A percentile compares a stretch with the other conserved stretches of the same genome.
Conservation (phyloP, 2,113 vertebrate species). For the Oxyruncus cristatus region DNA sequence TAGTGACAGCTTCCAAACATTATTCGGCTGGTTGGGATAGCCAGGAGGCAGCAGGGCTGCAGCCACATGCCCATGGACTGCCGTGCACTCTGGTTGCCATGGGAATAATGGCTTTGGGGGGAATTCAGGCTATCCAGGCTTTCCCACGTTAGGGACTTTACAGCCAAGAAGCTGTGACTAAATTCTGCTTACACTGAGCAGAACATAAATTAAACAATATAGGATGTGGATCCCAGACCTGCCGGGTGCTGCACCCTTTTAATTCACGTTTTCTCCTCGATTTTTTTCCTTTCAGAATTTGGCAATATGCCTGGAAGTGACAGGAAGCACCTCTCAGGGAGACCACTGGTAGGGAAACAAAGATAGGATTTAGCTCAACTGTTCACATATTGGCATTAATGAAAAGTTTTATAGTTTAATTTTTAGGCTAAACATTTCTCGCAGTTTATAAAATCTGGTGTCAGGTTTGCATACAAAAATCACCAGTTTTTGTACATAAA, state of each 20-base stretch:
- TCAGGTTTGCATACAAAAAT: neutral
- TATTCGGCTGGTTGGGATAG: neutral
- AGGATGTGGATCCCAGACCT: neutral
- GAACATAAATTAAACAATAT: neutral
- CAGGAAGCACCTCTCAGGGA: neutral
- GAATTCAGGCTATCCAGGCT: neutral
- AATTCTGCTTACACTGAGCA: neutral
- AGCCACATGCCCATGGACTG: neutral
- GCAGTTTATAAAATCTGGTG: neutral
- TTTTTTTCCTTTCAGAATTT: neutral
- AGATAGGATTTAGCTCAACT: neutral
- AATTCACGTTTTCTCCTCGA: neutral
- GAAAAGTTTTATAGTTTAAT: neutral
- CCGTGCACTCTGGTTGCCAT: accelerated
- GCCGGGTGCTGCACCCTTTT: neutral
- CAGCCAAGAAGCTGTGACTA: neutral
- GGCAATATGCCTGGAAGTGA: neutral
- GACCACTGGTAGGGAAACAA: neutral
- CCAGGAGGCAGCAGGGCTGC: neutral
- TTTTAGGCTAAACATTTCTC: neutral
- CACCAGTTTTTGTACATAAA: neutral
- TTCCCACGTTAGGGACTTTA: neutral
- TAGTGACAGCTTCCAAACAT: neutral
- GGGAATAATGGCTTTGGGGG: neutral
- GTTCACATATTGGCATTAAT: neutral